Percentiles rank a stretch among this genome's conserved stretches.
These are phyloP conservation scores for Cosmorhoe ocellata DNA, from an alignment of 2,888 invertebrate genomes.

Conservation along the genomic window DNA sequence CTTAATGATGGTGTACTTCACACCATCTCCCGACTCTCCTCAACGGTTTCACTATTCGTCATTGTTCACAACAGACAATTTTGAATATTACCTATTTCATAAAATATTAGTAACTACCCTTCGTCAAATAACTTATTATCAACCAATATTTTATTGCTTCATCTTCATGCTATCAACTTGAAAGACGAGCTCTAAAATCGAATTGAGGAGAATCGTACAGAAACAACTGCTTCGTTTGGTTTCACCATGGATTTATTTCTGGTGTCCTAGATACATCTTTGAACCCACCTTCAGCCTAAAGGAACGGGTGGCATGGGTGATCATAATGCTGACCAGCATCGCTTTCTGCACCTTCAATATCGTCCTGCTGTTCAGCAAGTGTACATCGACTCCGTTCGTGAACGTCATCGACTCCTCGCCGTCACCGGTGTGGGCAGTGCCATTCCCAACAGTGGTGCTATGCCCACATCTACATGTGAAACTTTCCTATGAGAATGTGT, in stretches of 20 bases:
- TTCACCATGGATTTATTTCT: background rate
- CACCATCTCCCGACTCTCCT: no score
- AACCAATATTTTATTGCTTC: no score
- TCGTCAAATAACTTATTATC: no score
- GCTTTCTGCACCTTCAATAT: constrained; percentile 67
- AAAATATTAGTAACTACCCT: no score
- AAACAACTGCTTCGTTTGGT: no score
- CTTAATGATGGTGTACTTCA: no score
- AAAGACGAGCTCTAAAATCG: no score
- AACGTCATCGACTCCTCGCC: constrained; percentile 74
- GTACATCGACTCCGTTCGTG: constrained; percentile 71
- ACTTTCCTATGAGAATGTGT: constrained; percentile 58
- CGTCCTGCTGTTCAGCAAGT: constrained; percentile 64
- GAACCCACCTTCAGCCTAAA: constrained; percentile 66
- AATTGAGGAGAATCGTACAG: no score
- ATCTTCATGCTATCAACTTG: no score
- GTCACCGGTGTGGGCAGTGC: constrained; percentile 74
- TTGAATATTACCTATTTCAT: no score
- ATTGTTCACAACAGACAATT: no score
- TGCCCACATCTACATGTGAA: constrained; percentile 74
- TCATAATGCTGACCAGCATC: constrained; percentile 66
- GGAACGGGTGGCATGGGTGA: constrained; percentile 65
- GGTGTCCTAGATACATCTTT: constrained; percentile 64
- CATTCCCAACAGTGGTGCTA: constrained; percentile 72
- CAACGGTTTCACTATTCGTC: no score